Percentiles rank a stretch among this genome's conserved stretches.
phyloP scores from a whole-genome alignment of 1,140 invertebrate species.

The Diabrotica undecimpunctata region DNA sequence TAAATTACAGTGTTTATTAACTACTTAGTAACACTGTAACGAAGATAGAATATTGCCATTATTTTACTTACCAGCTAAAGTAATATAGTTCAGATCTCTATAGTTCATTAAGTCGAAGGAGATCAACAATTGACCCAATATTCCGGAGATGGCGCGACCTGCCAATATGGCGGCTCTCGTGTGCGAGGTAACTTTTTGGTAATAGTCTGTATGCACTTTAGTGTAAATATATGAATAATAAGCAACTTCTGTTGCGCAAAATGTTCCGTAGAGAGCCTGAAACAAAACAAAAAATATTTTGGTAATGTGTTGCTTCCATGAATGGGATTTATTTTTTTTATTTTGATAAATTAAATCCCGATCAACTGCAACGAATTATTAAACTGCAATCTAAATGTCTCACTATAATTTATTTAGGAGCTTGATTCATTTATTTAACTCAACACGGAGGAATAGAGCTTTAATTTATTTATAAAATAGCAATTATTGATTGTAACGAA shows the following conservation, averaged over 20 bases:
- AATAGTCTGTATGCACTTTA: constrained; percentile 73
- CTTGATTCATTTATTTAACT: too few species aligned
- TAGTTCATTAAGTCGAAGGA: constrained; percentile 60
- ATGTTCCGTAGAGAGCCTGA: constrained; percentile 73
- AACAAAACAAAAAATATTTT: constrained; percentile 30
- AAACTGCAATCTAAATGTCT: too few species aligned
- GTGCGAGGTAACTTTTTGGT: constrained; percentile 70
- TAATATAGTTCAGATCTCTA: constrained; percentile 67
- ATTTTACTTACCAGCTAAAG: constrained; percentile 53
- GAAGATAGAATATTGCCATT: too few species aligned
- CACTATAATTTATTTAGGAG: too few species aligned
- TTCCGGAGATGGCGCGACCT: constrained; percentile 63
- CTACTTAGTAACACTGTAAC: too few species aligned
- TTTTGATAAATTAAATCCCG: too few species aligned
- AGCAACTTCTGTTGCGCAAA: constrained; percentile 84
- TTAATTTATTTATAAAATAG: too few species aligned
- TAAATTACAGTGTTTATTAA: too few species aligned
- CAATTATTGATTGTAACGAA: too few species aligned
- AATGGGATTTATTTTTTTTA: too few species aligned
- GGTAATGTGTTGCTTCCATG: not conserved
- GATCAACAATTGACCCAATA: constrained; percentile 61
- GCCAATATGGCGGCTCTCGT: constrained; percentile 65
- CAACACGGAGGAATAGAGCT: too few species aligned
- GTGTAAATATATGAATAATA: constrained; percentile 94
- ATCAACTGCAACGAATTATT: too few species aligned